A percentile compares a stretch with the other conserved stretches of the same genome.
These are phyloP conservation scores for Drosophila tropicalis DNA, from an alignment of 1,140 invertebrate species.

Conservation along the genomic window DNA sequence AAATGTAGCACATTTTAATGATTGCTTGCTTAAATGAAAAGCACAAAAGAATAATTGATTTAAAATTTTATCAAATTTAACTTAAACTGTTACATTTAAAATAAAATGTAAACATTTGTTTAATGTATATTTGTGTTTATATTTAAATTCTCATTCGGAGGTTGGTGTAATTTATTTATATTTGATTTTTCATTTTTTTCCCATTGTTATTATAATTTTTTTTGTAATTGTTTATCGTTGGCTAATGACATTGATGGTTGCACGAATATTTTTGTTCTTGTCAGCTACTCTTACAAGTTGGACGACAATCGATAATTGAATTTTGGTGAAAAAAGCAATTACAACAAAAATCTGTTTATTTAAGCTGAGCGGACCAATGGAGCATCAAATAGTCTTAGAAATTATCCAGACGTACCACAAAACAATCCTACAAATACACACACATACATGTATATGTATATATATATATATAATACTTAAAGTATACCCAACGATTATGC, in stretches of 20 bases:
- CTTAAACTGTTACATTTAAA: not conserved
- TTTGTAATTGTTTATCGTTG: constrained; percentile 63
- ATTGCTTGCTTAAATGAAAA: not conserved
- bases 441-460: not conserved
- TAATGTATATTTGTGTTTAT: constrained; percentile 50
- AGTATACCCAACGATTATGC: constrained; percentile 60
- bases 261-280: constrained; percentile 2
- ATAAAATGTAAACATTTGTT: constrained; percentile 53
- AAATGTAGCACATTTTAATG: not conserved
- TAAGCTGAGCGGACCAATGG: constrained; percentile 57
- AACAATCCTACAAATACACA: not conserved
- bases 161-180: constrained; percentile 22
- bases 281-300: not conserved
- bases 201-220: constrained; percentile 41
- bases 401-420: constrained; percentile 14
- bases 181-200: constrained; percentile 28
- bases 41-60: not conserved
- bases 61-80: not conserved
- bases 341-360: constrained; percentile 68
- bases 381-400: constrained; percentile 26
- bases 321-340: constrained; percentile 68
- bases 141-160: constrained; percentile 35
- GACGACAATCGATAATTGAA: constrained; percentile 61
- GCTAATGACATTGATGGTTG: constrained; percentile 50
- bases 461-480: not conserved